Conservation (phyloP, 2,113 vertebrate genomes). For the Brachyhypopomus occidentalis region DNA sequence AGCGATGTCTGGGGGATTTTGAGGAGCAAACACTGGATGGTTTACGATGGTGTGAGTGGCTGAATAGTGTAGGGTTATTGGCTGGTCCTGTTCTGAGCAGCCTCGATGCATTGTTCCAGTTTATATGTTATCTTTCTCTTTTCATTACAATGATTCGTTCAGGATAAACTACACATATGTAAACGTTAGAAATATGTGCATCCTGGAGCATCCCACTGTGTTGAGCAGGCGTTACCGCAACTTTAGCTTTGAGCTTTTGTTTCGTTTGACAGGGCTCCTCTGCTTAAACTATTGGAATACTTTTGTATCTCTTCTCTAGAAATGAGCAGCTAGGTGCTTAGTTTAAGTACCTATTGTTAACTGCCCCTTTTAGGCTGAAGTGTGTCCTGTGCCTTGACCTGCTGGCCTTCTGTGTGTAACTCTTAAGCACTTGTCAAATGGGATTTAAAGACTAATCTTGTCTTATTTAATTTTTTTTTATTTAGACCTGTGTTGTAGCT, state of each 20-base stretch:
- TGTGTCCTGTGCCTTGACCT: neutral
- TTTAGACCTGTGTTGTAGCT: neutral
- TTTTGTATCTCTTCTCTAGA: neutral
- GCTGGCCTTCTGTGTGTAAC: neutral
- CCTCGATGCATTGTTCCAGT: neutral
- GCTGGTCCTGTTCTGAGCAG: too few relatives aligned
- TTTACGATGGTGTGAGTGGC: constrained; percentile 2
- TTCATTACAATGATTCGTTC: constrained; percentile 3
- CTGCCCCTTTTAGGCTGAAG: neutral
- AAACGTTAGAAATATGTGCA: neutral
- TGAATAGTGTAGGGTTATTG: neutral
- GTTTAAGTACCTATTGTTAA: neutral
- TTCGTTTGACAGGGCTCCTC: too few relatives aligned
- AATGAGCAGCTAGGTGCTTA: neutral
- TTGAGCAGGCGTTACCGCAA: neutral
- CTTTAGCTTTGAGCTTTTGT: neutral
- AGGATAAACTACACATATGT: neutral
- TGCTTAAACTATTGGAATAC: too few relatives aligned
- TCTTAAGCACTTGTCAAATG: neutral
- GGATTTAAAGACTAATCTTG: neutral
- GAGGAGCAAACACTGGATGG: neutral
- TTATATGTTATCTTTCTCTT: neutral
- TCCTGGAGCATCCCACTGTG: neutral
- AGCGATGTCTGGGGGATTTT: neutral
- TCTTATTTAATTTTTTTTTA: neutral